phyloP scores from a whole-genome alignment of 1,140 invertebrate species.

The Cylas formicarius region DNA sequence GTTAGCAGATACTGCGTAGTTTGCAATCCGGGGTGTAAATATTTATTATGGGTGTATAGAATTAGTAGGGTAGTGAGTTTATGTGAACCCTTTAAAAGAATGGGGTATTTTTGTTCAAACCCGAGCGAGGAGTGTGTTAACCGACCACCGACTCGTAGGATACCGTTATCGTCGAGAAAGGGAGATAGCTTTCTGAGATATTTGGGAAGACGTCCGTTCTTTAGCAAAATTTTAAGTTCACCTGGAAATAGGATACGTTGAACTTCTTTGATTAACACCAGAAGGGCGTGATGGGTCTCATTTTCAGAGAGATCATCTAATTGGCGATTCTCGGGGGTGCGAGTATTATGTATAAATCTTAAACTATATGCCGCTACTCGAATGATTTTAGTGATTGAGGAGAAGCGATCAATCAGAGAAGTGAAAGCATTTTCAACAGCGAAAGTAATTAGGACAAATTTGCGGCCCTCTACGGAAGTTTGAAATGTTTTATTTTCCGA shows the following conservation, averaged over 20 bases:
- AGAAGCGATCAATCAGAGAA: too few relatives aligned
- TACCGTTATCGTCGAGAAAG: constrained; percentile 37
- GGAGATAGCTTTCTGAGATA: constrained; percentile 26
- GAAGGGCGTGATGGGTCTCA: not conserved
- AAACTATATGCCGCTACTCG: too few relatives aligned
- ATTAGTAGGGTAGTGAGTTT: constrained; percentile 23
- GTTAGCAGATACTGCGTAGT: not conserved
- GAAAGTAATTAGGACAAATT: too few relatives aligned
- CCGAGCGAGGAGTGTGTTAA: constrained; percentile 28
- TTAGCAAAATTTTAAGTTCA: not conserved
- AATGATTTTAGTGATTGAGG: too few relatives aligned
- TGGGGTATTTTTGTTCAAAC: constrained; percentile 27
- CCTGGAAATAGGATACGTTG: not conserved
- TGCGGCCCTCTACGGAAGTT: too few relatives aligned
- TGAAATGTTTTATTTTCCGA: too few relatives aligned
- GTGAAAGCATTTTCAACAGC: too few relatives aligned
- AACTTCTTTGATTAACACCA: not conserved
- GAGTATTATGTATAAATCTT: too few relatives aligned
- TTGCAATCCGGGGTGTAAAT: constrained; percentile 18
- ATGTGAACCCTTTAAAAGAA: constrained; percentile 27
- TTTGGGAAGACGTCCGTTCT: not conserved
- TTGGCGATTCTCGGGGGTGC: too few relatives aligned
- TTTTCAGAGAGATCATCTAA: not conserved
- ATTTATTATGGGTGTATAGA: constrained; percentile 16
- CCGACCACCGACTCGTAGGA: constrained; percentile 42